phyloP scores from a whole-genome alignment of 2,797 vertebrate genomes.

The Myoxocephalus aenaeus region DNA sequence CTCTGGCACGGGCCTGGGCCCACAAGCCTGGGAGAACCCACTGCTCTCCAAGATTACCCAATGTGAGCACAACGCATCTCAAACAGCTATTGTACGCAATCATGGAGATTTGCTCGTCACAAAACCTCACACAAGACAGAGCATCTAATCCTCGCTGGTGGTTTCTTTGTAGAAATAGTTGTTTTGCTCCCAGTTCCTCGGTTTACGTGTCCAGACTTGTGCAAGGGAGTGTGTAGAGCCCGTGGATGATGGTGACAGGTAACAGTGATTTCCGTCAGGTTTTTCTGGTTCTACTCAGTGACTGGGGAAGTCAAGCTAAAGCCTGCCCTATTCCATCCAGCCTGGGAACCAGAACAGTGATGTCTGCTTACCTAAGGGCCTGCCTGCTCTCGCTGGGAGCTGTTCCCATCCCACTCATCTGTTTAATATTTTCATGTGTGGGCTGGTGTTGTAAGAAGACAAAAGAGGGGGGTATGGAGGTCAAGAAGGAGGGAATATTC shows the following conservation, averaged over 20 bases:
- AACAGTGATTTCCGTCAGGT: constrained; percentile 81
- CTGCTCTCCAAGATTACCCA: constrained; percentile 63
- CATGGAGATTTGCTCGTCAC: constrained; percentile 19
- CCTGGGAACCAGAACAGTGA: constrained; percentile 82
- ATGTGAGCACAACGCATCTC: constrained; percentile 56
- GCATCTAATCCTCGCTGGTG: constrained; percentile 7
- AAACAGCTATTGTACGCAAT: constrained; percentile 42
- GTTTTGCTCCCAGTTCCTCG: constrained; percentile 42
- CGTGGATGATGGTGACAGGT: constrained; percentile 77
- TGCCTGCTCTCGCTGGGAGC: constrained; percentile 76
- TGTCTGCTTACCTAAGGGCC: constrained; percentile 73
- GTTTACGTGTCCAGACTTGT: constrained; percentile 72
- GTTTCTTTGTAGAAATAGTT: constrained; percentile 40
- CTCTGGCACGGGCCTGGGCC: constrained; percentile 52
- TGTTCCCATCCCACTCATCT: constrained; percentile 86
- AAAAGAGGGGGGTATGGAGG: constrained; percentile 42
- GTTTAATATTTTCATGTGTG: constrained; percentile 88
- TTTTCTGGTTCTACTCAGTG: constrained; percentile 81
- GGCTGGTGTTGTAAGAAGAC: constrained; percentile 79
- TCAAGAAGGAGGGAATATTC: constrained; percentile 73
- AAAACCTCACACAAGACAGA: constrained; percentile 35
- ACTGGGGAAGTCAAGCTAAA: constrained; percentile 76
- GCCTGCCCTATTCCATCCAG: constrained; percentile 77
- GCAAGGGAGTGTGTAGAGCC: constrained; percentile 50
- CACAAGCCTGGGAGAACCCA: constrained; percentile 60